Evolutionary conservation across 2,797 vertebrate genomes (phyloP).

Genomic region (Neosilurus mollespiculum): DNA sequence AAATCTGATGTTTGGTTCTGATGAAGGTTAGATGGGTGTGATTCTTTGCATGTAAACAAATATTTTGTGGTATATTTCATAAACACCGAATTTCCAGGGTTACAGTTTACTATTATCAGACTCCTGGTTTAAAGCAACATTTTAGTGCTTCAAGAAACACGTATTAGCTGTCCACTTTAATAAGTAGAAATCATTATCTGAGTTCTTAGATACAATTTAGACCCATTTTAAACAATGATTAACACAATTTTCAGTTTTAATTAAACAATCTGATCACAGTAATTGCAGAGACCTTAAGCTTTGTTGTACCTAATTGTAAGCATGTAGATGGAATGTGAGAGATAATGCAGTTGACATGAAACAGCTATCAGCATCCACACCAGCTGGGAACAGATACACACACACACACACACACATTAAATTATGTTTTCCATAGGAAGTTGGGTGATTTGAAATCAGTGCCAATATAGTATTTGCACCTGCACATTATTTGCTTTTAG

Average conservation of each 20-base stretch:
- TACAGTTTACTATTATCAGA: background rate
- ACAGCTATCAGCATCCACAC: constrained; percentile 30
- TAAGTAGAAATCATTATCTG: background rate
- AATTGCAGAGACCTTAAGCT: constrained; percentile 37
- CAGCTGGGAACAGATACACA: constrained; percentile 7
- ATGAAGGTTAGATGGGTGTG: background rate
- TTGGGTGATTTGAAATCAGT: background rate
- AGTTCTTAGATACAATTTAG: background rate
- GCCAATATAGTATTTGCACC: background rate
- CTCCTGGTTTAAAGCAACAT: background rate
- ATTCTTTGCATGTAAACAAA: background rate
- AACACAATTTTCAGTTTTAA: constrained; percentile 16
- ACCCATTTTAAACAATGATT: constrained; percentile 16
- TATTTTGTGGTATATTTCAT: background rate
- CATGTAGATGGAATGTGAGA: constrained; percentile 26
- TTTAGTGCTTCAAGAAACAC: background rate
- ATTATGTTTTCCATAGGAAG: background rate
- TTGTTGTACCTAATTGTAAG: constrained; percentile 38
- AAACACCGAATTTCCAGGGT: background rate
- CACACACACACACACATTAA: background rate
- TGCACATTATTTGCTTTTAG: background rate
- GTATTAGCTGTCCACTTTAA: background rate
- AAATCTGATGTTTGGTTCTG: too few species aligned
- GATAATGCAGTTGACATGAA: constrained; percentile 38
- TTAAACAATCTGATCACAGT: constrained; percentile 24